Conservation (phyloP, 1,140 invertebrate species). For the Drosophila nigromelanica region DNA sequence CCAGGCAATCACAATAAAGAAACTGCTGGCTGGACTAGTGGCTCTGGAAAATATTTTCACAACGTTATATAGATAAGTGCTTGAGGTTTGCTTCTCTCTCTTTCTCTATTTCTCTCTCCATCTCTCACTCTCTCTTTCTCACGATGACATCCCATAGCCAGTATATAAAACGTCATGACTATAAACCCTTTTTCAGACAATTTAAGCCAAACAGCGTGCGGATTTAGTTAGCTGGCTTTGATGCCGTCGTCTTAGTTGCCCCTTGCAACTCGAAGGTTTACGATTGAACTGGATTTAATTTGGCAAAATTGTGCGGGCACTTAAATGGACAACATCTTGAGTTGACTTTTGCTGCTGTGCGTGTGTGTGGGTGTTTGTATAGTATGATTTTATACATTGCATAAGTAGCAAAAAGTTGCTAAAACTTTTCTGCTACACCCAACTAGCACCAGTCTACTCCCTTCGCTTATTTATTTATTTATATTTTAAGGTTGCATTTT, state of each 20-base stretch:
- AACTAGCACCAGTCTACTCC: slow-evolving; percentile 12
- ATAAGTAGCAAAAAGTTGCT: slow-evolving; percentile 33
- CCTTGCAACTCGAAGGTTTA: slow-evolving; percentile 62
- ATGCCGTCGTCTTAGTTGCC: slow-evolving; percentile 22
- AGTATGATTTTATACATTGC: slow-evolving; percentile 39
- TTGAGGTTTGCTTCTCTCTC: slow-evolving; percentile 47
- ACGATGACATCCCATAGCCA: slow-evolving; percentile 13
- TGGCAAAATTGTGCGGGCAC: slow-evolving; percentile 72
- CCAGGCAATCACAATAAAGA: slow-evolving; percentile 74
- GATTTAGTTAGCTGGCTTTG: slow-evolving; percentile 55
- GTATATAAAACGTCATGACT: slow-evolving; percentile 78
- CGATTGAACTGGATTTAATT: slow-evolving; percentile 77
- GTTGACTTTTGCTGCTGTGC: slow-evolving; percentile 23
- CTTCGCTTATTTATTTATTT: slow-evolving; percentile 52
- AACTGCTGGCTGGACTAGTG: slow-evolving; percentile 2
- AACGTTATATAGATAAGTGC: slow-evolving; percentile 75
- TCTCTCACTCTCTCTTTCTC: background rate
- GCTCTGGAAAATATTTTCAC: slow-evolving; percentile 62
- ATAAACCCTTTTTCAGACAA: slow-evolving; percentile 82
- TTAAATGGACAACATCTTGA: slow-evolving; percentile 71
- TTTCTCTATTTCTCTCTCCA: background rate
- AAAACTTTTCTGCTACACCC: slow-evolving; percentile 3
- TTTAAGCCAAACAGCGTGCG: slow-evolving; percentile 74
- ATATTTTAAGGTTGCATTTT: slow-evolving; percentile 50
- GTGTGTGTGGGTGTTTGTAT: slow-evolving; percentile 4